Evolutionary conservation across 2,888 invertebrate species (phyloP), one percentile per base, ranked within the genome.

Genomic region (Perizoma flavofasciatum): DNA sequence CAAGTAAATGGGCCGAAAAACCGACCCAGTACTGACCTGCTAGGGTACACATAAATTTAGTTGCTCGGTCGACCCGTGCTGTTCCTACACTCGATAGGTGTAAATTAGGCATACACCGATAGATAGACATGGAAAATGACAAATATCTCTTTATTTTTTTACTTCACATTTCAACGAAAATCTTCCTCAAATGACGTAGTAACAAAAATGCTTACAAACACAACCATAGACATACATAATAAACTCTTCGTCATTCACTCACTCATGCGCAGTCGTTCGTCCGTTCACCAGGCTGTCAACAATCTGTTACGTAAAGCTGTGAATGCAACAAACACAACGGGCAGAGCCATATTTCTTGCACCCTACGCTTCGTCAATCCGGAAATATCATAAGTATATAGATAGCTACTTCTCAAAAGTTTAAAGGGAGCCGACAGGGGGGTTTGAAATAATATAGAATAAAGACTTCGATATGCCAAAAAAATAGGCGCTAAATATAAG

Each of bases 171-270:
- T 71, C 71, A 85, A 85, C 85, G 76, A 81, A 86, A 86, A 84
- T 75, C 67, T 70, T 80, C 73, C 74, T 82, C 82, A 73, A 82
- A 82, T 75, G 77, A 80, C 79, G 75, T 81, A 76, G 78, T 83
- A 86, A 85, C 82, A 86, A 86, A 85, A 69, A 82, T 78, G 79
- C 79, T 76, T 77, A 82, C 80, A 83, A 82, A 85, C 83, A 86
- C 86, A 88, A 88, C 86, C 87, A 56, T 82, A 76, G 73, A 80
- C 77, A 77, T 71, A 77, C 67, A 71, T 62, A 69, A n/a, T n/a
- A 65, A 71, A 55, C 49, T 46, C 52, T n/a, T 49, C 49, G 53
- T 59, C 50, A 58, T 10, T 41, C 58, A 41, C 35, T 39, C 52
- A 47, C 59, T 22, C 57, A 4, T 37, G 49, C 63, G 35, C 53